Base-by-base conservation (phyloP, 2,888 invertebrate genomes). In the Molanna angustata region DNA sequence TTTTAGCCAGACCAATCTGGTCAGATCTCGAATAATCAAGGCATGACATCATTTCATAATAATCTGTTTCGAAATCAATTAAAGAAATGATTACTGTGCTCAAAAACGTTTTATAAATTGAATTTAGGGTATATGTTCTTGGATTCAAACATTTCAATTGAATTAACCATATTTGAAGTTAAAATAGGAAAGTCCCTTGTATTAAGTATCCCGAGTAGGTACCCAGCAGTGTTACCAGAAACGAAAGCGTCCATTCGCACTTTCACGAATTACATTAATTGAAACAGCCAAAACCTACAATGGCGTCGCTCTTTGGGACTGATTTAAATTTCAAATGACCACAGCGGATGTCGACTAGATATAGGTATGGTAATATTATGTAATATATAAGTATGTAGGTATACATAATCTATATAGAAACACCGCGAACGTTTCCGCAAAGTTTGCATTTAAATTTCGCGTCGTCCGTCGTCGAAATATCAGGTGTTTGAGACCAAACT, bases 311-410 rank as follows among this genome's bases (percentile, higher is more conserved):
- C 42, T 13, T 41, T 16, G 41, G 45, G 35, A 33, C 27, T 49
- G 49, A 52, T 56, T 56, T 56, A 53, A 56, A 56, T 53, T 56
- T 49, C 56, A 56, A 56, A 56, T 56, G 47, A 46, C 49, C 41
- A 41, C 35, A 32, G 41, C 45, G 55, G 31, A 48, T 39, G 39
- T 22, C 17, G 37, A 49, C 35, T 33, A 53, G 35, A 39, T 37
- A 44, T 21, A 21, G n/a, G 20, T 37, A 39, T 43, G 43, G 11
- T 11, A 27, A 27, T 27, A n/a, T n/a, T n/a, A n/a, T n/a, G n/a
- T n/a, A n/a, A 40, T 22, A 39, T 40, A 41, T 22, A 49, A 18
- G 17, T 40, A 17, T 13, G 13, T 35, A n/a, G 4, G 14, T 35
- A 35, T 35, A 9, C 35, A n/a, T n/a, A 35, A 9, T 35, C 13